These are phyloP conservation scores for Folsomia candida DNA, from an alignment of 2,888 invertebrate genomes.

Conservation along the genomic window DNA sequence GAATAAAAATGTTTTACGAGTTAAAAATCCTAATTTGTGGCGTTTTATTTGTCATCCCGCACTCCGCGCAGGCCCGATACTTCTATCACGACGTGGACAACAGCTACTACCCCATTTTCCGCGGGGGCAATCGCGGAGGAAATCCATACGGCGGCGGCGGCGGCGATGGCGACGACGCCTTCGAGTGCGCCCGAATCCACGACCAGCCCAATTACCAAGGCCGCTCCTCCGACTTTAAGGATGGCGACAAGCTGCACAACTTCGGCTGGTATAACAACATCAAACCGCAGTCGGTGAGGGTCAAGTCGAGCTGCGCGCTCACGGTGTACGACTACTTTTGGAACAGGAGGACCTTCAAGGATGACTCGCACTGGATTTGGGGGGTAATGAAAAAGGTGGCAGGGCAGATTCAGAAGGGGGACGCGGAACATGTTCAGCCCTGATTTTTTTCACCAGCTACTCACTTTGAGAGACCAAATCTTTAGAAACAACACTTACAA, in stretches of 20 bases:
- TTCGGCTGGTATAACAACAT: no score
- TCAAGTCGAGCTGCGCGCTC: constrained; percentile 22
- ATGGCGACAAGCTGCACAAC: constrained; percentile 14
- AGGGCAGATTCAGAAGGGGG: no score
- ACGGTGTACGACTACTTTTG: constrained; percentile 24
- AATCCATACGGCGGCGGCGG: neutral
- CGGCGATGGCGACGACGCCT: neutral
- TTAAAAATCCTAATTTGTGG: neutral
- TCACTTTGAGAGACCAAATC: no score
- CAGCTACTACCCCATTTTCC: no score
- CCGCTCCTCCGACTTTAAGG: constrained; percentile 9
- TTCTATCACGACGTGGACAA: no score
- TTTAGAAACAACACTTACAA: no score
- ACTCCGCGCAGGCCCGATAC: neutral
- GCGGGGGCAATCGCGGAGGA: neutral
- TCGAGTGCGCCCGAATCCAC: constrained; percentile 24
- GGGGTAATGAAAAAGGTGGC: no score
- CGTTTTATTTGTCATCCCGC: neutral
- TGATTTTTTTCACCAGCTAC: no score
- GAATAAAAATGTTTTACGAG: neutral
- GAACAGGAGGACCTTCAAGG: no score
- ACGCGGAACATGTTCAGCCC: no score
- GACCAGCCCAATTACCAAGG: constrained; percentile 19
- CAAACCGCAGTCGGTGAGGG: constrained; percentile 11
- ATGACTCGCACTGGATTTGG: neutral